These are phyloP conservation scores for Neodontobutis hainanensis DNA, from an alignment of 2,113 vertebrate species.

Conservation along the genomic window DNA sequence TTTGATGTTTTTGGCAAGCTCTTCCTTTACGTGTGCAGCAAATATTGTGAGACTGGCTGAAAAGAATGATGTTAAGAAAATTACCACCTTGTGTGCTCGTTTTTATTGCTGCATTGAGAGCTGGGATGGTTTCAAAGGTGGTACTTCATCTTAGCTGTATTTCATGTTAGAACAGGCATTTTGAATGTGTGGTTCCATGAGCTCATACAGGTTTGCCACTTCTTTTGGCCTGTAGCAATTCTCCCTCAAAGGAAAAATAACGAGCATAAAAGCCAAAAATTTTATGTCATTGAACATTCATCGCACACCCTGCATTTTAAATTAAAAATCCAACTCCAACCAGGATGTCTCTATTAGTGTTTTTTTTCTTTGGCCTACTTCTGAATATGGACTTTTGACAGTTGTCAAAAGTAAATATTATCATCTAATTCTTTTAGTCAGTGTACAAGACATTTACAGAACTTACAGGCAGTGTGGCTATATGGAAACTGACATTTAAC, in stretches of 20 bases:
- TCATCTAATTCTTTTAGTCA: conserved; percentile 49
- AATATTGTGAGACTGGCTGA: conserved; percentile 51
- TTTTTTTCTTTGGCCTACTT: conserved; percentile 42
- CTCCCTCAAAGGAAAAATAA: not conserved
- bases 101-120: conserved; percentile 45
- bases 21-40: conserved; percentile 53
- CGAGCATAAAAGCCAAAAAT: conserved; percentile 1
- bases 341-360: conserved; percentile 10
- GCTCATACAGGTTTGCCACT: conserved; percentile 28
- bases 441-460: conserved; percentile 45
- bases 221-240: conserved; percentile 4
- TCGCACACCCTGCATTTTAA: conserved; percentile 5
- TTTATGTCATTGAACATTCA: not conserved
- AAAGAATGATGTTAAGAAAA: conserved; percentile 57
- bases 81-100: conserved; percentile 47
- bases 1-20: conserved; percentile 62
- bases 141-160: conserved; percentile 19
- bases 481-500: conserved; percentile 43
- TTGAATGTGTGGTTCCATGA: conserved; percentile 38
- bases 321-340: conserved; percentile 10
- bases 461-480: conserved; percentile 37
- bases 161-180: conserved; percentile 16
- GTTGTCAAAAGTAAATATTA: conserved; percentile 71
- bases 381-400: conserved; percentile 12
- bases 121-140: conserved; percentile 18